Percentiles rank a stretch among this genome's conserved stretches.
Evolutionary conservation across 2,797 vertebrate species (phyloP).

Genomic region (Mus spretus): DNA sequence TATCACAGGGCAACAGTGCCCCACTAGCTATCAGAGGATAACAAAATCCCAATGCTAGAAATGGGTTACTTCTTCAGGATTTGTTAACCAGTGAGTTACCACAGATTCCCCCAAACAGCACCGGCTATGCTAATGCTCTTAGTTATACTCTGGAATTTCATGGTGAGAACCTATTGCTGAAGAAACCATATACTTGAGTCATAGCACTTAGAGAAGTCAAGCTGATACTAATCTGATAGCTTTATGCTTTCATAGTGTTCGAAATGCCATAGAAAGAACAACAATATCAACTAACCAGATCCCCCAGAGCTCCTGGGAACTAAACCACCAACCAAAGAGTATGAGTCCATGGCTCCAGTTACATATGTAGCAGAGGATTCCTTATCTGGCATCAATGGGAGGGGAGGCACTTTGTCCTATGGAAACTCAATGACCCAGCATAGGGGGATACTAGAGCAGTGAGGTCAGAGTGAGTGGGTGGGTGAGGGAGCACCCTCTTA

Average conservation of each 20-base stretch:
- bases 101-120: neutral
- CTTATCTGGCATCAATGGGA: neutral
- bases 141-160: neutral
- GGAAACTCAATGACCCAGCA: neutral
- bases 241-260: neutral
- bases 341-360: neutral
- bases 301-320: too few relatives aligned
- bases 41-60: neutral
- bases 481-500: too few relatives aligned
- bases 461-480: neutral
- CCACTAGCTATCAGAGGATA: neutral
- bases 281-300: neutral
- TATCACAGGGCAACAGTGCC: neutral
- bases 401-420: neutral
- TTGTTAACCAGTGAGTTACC: neutral
- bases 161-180: neutral
- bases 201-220: neutral
- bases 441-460: neutral
- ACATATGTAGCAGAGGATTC: neutral
- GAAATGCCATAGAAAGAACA: neutral
- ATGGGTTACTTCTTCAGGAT: neutral
- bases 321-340: neutral
- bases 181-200: neutral
- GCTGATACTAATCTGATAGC: neutral
- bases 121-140: neutral